Base-by-base conservation (phyloP, 2,888 invertebrate species). In the Hoplodrina blanda region DNA sequence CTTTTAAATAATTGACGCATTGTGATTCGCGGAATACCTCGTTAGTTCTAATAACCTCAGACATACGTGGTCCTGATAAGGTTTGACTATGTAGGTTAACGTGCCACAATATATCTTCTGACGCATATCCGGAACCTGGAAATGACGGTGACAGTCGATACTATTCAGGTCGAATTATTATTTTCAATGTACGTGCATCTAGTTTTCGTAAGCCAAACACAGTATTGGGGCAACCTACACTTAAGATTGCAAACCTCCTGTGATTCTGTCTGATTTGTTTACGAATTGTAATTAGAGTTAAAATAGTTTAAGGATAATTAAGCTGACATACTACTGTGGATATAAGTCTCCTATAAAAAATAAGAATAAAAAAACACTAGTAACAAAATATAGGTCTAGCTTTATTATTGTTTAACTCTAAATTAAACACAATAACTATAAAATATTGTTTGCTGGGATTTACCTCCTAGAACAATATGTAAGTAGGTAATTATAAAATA, bases 1-100 rank as follows among this genome's bases (percentile, higher is more conserved):
- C 19, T 20, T 53, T 20, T 62, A 5, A 52, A 52, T 41, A 50
- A 60, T 49, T 78, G 78, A 81, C 68, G 30, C 73, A 78, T 30
- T 11, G 25, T 11, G n/a, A 19, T 71, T 77, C 78, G 25, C 20
- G 20, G 59, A 56, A 78, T 33, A 17, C 33, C 30, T 6, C n/a
- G n/a, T 5, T 50, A 33, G n/a, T 71, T 78, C 19, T 50, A 62
- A 50, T 65, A 56, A 74, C n/a, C 53, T 61, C 37, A 63, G 7
- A 17, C 67, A 49, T 33, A 62, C 50, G 41, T 53, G n/a, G 52
- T 49, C 19, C 62, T 61, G 55, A 69, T 69, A 80, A 57, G 46
- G 17, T 11, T 44, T 49, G 17, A 62, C 37, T 67, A 78, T 66
- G 11, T 41, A 60, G 63, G 78, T 81, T 56, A 61, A 77, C 46